Base-by-base conservation (phyloP, 2,797 vertebrate genomes). In the Florisuga fusca region DNA sequence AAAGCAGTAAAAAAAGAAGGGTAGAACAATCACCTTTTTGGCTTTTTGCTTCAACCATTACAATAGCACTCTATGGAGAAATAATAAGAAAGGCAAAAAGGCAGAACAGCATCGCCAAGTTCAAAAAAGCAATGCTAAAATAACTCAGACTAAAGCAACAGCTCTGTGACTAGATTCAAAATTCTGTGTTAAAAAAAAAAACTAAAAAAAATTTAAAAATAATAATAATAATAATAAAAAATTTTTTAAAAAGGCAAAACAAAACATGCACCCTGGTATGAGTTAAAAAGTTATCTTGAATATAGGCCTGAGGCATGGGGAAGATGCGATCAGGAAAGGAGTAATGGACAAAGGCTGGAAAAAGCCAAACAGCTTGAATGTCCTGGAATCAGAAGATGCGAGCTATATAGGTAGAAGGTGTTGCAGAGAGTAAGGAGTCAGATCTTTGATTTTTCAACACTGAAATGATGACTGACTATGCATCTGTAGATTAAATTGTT, bases 211-310 rank as follows among this genome's bases (percentile, higher is more conserved):
- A n/a, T n/a, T n/a, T n/a, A n/a, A n/a, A n/a, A n/a, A n/a, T n/a
- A n/a, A n/a, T n/a, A n/a, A n/a, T n/a, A n/a, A n/a, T n/a, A n/a
- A n/a, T n/a, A n/a, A n/a, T n/a, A n/a, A n/a, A n/a, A n/a, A n/a
- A n/a, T n/a, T n/a, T n/a, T n/a, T n/a, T n/a, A 4, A 16, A 25
- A 12, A 50, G 13, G 13, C 22, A 25, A 50, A 50, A 50, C 51
- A 41, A 4, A 23, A 11, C 15, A 3, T 25, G 4, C 2, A 8
- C 4, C 3, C 19, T 54, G 29, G 27, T n/a, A 59, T 51, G 7
- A 36, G 15, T 64, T 81, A 26, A 34, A 54, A 85, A 48, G 5
- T n/a, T 34, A 29, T 12, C 8, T 6, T 58, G 16, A 71, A 62
- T 19, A 48, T 6, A 81, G 12, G 29, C 3, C 10, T 51, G 10